Evolutionary conservation across 2,888 invertebrate species (phyloP).

Genomic region (Tetragonisca angustula): DNA sequence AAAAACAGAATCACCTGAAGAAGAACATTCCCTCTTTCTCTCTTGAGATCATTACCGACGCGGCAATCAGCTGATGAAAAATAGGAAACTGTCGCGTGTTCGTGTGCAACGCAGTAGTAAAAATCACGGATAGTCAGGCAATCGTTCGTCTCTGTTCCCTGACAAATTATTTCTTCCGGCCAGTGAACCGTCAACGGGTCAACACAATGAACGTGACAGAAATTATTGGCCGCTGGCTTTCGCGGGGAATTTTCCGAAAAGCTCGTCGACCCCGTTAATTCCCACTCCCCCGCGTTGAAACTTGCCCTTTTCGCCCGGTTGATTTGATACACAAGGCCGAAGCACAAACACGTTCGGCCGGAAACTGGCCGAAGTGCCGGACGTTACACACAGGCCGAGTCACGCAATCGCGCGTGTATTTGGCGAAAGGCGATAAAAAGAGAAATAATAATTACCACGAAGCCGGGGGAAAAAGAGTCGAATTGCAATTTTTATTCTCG

Average conservation of each 20-base stretch:
- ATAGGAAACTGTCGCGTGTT: neutral
- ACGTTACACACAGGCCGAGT: too few species aligned
- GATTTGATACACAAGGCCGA: neutral
- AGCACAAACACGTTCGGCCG: neutral
- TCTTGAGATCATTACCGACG: neutral
- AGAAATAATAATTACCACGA: too few species aligned
- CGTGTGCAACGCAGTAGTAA: neutral
- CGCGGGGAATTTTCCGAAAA: conserved; percentile 19
- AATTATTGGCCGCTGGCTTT: conserved; percentile 25
- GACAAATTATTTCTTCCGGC: conserved; percentile 26
- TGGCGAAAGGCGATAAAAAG: too few species aligned
- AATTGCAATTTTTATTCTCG: too few species aligned
- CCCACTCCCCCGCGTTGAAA: neutral
- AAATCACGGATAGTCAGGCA: neutral
- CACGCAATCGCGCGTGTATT: too few species aligned
- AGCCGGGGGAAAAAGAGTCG: too few species aligned
- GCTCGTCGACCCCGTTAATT: conserved; percentile 11
- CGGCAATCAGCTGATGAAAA: neutral
- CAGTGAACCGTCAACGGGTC: conserved; percentile 7
- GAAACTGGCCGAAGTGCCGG: neutral
- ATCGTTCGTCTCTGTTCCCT: neutral
- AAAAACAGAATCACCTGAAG: too few species aligned
- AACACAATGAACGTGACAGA: conserved; percentile 17
- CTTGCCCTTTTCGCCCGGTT: conserved; percentile 8
- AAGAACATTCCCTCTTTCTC: neutral